A percentile compares a stretch with the other conserved stretches of the same genome.
These are phyloP conservation scores for Propithecus coquereli DNA, from an alignment of 2,113 vertebrate genomes.

Conservation along the genomic window DNA sequence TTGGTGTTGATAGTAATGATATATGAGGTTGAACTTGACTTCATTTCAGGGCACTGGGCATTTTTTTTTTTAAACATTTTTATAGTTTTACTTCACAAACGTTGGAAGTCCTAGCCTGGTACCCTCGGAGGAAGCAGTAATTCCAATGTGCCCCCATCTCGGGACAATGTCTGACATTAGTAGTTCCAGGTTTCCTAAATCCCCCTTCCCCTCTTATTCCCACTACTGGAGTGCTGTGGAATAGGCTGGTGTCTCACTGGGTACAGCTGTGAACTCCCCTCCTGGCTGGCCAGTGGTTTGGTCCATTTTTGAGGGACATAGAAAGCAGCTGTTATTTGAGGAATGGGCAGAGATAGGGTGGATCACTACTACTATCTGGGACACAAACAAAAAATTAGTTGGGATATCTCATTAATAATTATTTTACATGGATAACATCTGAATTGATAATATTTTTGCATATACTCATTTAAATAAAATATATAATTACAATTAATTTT, in stretches of 20 bases:
- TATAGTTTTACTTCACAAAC: slow-evolving; percentile 8
- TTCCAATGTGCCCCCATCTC: neutral
- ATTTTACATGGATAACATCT: neutral
- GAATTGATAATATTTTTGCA: neutral
- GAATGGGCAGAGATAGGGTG: neutral
- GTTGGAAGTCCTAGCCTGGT: neutral
- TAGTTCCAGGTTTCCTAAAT: neutral
- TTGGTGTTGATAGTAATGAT: neutral
- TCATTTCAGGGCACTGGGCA: neutral
- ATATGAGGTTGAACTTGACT: neutral
- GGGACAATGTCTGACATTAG: neutral
- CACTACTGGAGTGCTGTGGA: neutral
- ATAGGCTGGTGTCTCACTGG: neutral
- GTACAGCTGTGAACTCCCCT: neutral
- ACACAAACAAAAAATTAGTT: neutral
- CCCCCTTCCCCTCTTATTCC: neutral
- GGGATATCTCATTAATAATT: neutral
- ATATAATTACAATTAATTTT: neutral
- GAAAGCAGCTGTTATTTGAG: neutral
- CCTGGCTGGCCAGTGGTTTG: neutral
- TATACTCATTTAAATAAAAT: neutral
- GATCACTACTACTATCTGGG: neutral
- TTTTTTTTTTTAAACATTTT: neutral
- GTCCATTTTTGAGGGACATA: neutral
- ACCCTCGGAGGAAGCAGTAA: neutral